A percentile compares a stretch with the other conserved stretches of the same genome.
Conservation (phyloP, 2,797 vertebrate genomes). For the Thalassophryne amazonica region DNA sequence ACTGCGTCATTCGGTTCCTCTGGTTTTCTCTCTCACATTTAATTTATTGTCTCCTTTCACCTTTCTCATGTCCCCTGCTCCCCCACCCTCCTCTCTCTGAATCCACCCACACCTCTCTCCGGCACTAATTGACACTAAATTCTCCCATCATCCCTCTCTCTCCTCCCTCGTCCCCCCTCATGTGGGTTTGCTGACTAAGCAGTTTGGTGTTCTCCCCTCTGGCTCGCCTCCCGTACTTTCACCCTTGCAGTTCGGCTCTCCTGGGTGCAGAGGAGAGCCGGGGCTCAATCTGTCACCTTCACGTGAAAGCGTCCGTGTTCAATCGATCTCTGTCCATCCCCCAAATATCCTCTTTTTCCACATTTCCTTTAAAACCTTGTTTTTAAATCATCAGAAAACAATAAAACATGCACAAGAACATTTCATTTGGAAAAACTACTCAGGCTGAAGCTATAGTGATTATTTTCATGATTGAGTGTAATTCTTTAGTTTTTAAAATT, state of each 20-base stretch:
- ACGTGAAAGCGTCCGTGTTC: too few species aligned
- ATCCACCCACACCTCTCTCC: constrained; percentile 10
- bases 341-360: too few species aligned
- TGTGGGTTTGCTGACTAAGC: constrained; percentile 53
- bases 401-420: too few species aligned
- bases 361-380: too few species aligned
- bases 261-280: constrained; percentile 38
- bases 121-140: constrained; percentile 22
- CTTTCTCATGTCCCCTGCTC: background rate
- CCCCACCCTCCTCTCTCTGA: constrained; percentile 5
- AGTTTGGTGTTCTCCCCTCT: constrained; percentile 44
- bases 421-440: too few species aligned
- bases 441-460: too few species aligned
- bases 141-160: background rate
- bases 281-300: constrained; percentile 52
- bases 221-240: constrained; percentile 33
- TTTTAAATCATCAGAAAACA: too few species aligned
- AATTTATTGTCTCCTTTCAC: too few species aligned
- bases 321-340: too few species aligned
- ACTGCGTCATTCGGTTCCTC: background rate
- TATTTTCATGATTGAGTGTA: too few species aligned
- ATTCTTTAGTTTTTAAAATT: too few species aligned
- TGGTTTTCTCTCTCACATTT: background rate
- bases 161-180: constrained; percentile 15
- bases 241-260: constrained; percentile 7